Percentiles rank a stretch among this genome's conserved stretches.
phyloP scores from a whole-genome alignment of 2,113 vertebrate species.

The Eptesicus fuscus region DNA sequence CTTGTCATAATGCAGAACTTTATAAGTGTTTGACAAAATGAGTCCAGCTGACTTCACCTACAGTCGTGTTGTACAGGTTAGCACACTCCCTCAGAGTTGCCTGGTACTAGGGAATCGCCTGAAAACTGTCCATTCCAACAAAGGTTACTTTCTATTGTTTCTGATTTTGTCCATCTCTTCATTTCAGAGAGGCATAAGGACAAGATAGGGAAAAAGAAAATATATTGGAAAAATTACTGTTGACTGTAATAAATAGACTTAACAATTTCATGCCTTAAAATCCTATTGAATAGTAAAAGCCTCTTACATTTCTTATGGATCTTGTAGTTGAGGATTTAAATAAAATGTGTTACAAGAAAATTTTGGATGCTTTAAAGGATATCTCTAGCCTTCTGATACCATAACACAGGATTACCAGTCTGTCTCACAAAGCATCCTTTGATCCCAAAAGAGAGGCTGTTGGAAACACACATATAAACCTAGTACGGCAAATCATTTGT shows the following conservation, averaged over 20 bases:
- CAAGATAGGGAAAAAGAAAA: not conserved
- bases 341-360: conserved; percentile 10
- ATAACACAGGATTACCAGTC: not conserved
- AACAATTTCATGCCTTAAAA: not conserved
- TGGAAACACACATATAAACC: not conserved
- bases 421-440: not conserved
- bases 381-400: not conserved
- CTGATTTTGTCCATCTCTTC: not conserved
- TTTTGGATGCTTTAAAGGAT: not conserved
- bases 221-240: conserved; percentile 33
- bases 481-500: not conserved
- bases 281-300: conserved; percentile 3
- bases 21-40: not conserved
- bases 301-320: not conserved
- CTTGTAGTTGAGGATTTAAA: conserved; percentile 29
- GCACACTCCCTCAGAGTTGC: not conserved
- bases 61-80: rapidly evolving
- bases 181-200: not conserved
- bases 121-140: not conserved
- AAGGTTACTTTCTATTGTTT: not conserved
- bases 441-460: not conserved
- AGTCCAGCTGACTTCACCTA: not conserved
- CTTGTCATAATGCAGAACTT: not conserved
- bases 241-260: conserved; percentile 13
- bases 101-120: not conserved